Base-by-base conservation (phyloP, 2,888 invertebrate genomes). In the Cerastis rubricosa region DNA sequence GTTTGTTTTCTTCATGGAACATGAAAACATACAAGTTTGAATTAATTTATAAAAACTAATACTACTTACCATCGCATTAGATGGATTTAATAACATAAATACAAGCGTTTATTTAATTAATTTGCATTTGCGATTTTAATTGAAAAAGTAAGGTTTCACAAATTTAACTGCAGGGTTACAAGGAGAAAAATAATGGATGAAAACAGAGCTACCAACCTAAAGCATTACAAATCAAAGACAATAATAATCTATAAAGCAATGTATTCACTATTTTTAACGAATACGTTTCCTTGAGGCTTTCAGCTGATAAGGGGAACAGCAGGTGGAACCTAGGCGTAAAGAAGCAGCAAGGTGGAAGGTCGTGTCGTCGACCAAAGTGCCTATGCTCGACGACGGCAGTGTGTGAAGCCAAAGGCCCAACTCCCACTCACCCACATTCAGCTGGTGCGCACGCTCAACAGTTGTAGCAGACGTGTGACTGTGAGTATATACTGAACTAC, bases 31-130 rank as follows among this genome's bases (percentile, higher is more conserved):
- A 47, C 4, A 25, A 54, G 5, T 29, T 47, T 40, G 1, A 64
- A 29, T 25, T 25, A 12, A 69, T 61, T 40, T 35, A 12, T 14
- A 49, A 54, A 61, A 49, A 49, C 57, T 65, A 47, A 22, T 12
- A 43, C 17, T 40, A 80, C 85, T 80, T 83, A 86, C 85, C 85
- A 85, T 85, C 12, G 81, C 85, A 84, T 75, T 78, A 68, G 3
- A 65, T 51, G 51, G 45, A 57, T 63, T 54, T 64, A 43, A n/a
- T 61, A 67, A 70, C 47, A 45, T n/a, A 65, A 63, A 85, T 22
- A 45, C 12, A 63, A 54, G n/a, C 47, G 43, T 14, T 12, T 29
- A 59, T 19, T 17, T 71, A 67, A 47, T 1, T 61, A 49, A 81
- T 72, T 67, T 66, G 40, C 64, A 73, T 61, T 76, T 61, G 68